Evolutionary conservation across 2,113 vertebrate species (phyloP), one percentile per base, ranked within the genome.

Genomic region (Scomber scombrus): DNA sequence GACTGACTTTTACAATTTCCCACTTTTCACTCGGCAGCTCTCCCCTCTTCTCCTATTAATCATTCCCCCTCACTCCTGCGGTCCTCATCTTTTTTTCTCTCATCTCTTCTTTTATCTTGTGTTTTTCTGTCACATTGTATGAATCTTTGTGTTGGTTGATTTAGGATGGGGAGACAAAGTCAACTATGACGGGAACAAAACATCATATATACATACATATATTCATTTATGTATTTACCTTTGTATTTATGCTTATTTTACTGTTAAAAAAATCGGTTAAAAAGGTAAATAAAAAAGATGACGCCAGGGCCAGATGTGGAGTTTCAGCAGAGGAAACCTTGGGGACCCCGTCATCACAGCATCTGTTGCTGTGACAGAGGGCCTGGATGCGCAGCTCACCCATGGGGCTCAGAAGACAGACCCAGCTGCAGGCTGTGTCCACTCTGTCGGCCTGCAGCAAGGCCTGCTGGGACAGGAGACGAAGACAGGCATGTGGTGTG

Each of bases 391-490:
- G 75, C 74, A 80, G 88, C 75, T 86, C 74, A n/a, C 71, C 78
- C 45, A 58, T 2, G 2, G 58, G 81, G 68, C 71, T 45, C 76
- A 49, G 16, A 68, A 50, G 47, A 67, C 71, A 15, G 78, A 51
- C 55, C 57, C 11, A 68, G 55, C 66, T 63, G 73, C 85, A 72
- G 77, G 68, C 57, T 19, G 70, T 2, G 47, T 78, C 78, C 62
- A 73, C 66, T 83, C 77, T 71, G 0, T 70, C 14, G 11, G 50
- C 61, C 71, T n/a, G 3, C n/a, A 34, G 69, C 15, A 26, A 47
- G 55, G 84, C 66, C 82, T 87, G 47, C 75, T 85, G 91, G 89
- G 91, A 87, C 71, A 29, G 1, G 14, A 75, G 70, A 57, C 9
- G 10, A 46, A 85, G 82, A 77, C 80, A 45, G 73, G 11, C 21